Conservation (phyloP, 2,113 vertebrate species). For the Nothobranchius kuhntae region DNA sequence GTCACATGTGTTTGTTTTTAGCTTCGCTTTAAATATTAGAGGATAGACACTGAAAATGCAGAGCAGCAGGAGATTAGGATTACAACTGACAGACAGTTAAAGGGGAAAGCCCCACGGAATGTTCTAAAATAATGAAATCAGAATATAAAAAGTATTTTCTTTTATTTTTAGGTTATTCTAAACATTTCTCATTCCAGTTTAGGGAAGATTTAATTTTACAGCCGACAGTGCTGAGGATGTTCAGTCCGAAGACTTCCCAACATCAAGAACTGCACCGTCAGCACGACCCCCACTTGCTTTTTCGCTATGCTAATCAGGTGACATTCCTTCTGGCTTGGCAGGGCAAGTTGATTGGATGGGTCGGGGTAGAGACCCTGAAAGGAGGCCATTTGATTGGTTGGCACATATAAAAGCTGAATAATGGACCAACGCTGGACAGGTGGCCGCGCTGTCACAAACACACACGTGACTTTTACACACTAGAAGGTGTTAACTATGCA, state of each 20-base stretch:
- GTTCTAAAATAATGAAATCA: slow-evolving; percentile 53
- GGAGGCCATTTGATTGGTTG: slow-evolving; percentile 65
- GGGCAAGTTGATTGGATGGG: slow-evolving; percentile 65
- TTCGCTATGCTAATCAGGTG: slow-evolving; percentile 63
- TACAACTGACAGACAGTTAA: slow-evolving; percentile 43
- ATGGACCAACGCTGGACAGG: slow-evolving; percentile 55
- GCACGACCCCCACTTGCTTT: slow-evolving; percentile 46
- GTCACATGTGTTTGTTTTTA: slow-evolving; percentile 2
- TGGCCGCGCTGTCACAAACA: slow-evolving; percentile 37
- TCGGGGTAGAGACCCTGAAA: slow-evolving; percentile 63
- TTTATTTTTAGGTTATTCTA: neutral
- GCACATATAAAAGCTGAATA: slow-evolving; percentile 61
- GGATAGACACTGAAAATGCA: slow-evolving; percentile 38
- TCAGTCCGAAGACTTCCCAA: slow-evolving; percentile 18
- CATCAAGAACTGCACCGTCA: slow-evolving; percentile 43
- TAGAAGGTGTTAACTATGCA: slow-evolving; percentile 36
- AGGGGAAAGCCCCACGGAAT: slow-evolving; percentile 46
- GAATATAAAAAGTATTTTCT: slow-evolving; percentile 5
- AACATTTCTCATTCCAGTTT: slow-evolving; percentile 5
- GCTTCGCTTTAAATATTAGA: neutral
- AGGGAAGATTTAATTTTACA: slow-evolving; percentile 25
- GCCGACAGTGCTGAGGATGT: slow-evolving; percentile 11
- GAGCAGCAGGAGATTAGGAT: slow-evolving; percentile 18
- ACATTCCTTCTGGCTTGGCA: slow-evolving; percentile 64
- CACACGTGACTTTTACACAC: neutral